A percentile compares a stretch with the other conserved stretches of the same genome.
Conservation (phyloP, 2,888 invertebrate genomes). For the Chaetogeoica ovagalla region DNA sequence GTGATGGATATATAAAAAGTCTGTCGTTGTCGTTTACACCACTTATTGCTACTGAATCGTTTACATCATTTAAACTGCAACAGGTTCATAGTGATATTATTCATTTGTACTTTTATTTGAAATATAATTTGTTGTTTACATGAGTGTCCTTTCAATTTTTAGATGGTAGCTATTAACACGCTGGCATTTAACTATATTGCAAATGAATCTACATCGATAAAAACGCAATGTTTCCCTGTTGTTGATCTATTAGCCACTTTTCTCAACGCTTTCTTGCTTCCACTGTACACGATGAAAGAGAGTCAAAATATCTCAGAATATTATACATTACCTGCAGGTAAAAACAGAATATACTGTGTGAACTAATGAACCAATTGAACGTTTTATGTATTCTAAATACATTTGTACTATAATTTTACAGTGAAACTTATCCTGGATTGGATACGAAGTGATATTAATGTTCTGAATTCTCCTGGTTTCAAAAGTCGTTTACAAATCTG, state of each 20-base stretch:
- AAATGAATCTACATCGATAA: slow-evolving; percentile 58
- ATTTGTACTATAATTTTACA: slow-evolving; percentile 59
- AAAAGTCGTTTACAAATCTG: slow-evolving; percentile 70
- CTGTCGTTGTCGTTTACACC: slow-evolving; percentile 74
- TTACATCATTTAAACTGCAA: slow-evolving; percentile 74
- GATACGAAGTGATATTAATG: slow-evolving; percentile 65
- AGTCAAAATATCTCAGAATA: slow-evolving; percentile 66
- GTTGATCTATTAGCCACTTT: slow-evolving; percentile 69
- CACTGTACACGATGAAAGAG: slow-evolving; percentile 71
- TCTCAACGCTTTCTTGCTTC: slow-evolving; percentile 71
- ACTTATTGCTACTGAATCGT: slow-evolving; percentile 76
- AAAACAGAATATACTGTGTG: background rate
- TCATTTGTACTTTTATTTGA: background rate
- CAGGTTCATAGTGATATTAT: slow-evolving; percentile 61
- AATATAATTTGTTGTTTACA: background rate
- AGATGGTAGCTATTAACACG: slow-evolving; percentile 77
- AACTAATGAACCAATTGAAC: background rate
- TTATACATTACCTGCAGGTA: slow-evolving; percentile 72
- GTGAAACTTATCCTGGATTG: slow-evolving; percentile 78
- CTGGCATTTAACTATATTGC: slow-evolving; percentile 70
- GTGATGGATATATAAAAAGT: slow-evolving; percentile 67
- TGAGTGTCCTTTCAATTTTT: slow-evolving; percentile 51
- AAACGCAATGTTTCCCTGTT: slow-evolving; percentile 60
- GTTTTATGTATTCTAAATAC: background rate
- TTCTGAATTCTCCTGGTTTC: slow-evolving; percentile 64